Conservation (phyloP, 1,140 invertebrate genomes). For the Drosophila chauvacae region DNA sequence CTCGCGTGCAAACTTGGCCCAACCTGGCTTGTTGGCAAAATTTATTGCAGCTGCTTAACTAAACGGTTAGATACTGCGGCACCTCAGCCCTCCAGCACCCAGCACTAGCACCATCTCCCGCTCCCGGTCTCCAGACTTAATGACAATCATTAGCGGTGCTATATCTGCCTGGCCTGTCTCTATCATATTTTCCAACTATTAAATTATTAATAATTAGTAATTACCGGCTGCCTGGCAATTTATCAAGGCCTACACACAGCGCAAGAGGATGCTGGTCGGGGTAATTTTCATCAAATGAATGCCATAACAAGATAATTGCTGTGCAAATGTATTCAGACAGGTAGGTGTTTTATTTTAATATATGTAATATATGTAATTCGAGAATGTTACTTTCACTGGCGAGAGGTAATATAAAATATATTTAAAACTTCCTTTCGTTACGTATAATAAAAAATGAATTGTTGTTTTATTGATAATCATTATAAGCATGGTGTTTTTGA, state of each 20-base stretch:
- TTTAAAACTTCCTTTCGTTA: neutral
- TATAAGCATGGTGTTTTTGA: neutral
- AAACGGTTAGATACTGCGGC: conserved; percentile 58
- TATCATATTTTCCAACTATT: conserved; percentile 66
- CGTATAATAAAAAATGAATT: neutral
- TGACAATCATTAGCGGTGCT: conserved; percentile 67
- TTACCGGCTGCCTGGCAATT: conserved; percentile 60
- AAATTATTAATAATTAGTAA: conserved; percentile 82
- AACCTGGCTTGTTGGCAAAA: conserved; percentile 47
- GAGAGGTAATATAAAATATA: neutral
- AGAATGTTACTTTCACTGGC: neutral
- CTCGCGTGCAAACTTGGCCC: conserved; percentile 30
- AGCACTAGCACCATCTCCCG: neutral
- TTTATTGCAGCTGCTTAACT: conserved; percentile 68
- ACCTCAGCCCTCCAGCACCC: conserved; percentile 10
- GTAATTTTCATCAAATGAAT: neutral
- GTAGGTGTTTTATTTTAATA: conserved; percentile 1
- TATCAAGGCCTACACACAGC: conserved; percentile 44
- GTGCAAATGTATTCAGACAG: conserved; percentile 6
- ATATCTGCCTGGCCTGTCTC: conserved; percentile 19
- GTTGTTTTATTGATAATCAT: neutral
- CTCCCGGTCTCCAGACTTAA: conserved; percentile 38
- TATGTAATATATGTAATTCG: neutral
- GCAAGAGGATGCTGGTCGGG: conserved; percentile 2
- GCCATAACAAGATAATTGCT: conserved; percentile 17